Evolutionary conservation across 2,113 vertebrate species (phyloP), one percentile per base, ranked within the genome.

Genomic region (Capreolus pygargus): DNA sequence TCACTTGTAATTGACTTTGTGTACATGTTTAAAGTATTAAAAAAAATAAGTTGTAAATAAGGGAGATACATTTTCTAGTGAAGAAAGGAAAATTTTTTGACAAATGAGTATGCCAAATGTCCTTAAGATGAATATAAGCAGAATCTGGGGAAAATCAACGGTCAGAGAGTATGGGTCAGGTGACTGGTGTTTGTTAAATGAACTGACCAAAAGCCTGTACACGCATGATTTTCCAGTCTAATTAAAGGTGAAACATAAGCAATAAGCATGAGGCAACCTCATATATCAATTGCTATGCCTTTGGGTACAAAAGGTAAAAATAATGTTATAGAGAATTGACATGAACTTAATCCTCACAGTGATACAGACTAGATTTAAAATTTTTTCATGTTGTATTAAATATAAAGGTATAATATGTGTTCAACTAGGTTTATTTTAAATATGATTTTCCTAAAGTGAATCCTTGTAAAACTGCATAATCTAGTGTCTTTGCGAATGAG

Each of bases 71-170:
- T 87, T 86, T 97, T 94, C 92, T 98, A 98, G 52, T 98, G 81
- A 97, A 98, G 82, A 33, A 45, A 21, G n/a, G 10, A 94, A 98
- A 97, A 98, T 81, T 85, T 85, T 97, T 86, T 98, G 98, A 98
- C 97, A 98, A 98, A 97, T 97, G 96, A 98, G 94, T 93, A 70
- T 98, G 97, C 95, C 21, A 4, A 58, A 28, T 96, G 74, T 97
- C 98, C 98, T 97, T 98, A 98, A 98, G 98, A 96, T 97, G 98
- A 98, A 98, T 95, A 89, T 97, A 97, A 99, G 97, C 97, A 98
- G 98, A 98, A 98, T 98, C 97, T 98, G 97, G 94, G 86, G 98
- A 98, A 98, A 98, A 98, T 99, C 98, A 98, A 98, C 98, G 98
- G 98, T 98, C 97, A 98, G 96, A 98, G 98, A 95, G 97, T 97